Evolutionary conservation across 2,797 vertebrate species (phyloP).

Genomic region (Danionella dracula): DNA sequence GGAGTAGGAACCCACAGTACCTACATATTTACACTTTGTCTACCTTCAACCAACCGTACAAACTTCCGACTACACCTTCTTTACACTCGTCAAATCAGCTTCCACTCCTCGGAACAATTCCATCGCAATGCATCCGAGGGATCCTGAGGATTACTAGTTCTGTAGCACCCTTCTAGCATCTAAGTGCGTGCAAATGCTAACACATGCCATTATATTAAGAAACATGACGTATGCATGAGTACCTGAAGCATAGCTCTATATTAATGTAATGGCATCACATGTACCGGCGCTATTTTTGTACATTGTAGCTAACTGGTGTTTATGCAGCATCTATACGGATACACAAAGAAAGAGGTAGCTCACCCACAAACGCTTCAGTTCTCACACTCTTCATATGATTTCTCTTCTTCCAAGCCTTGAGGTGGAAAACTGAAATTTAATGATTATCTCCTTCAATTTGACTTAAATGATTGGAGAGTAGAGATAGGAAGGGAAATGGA

Average conservation of each 20-base stretch:
- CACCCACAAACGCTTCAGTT: too few relatives aligned
- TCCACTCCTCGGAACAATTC: background rate
- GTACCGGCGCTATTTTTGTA: constrained; percentile 34
- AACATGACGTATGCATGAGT: constrained; percentile 55
- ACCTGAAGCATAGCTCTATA: constrained; percentile 36
- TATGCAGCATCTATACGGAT: constrained; percentile 10
- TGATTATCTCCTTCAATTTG: too few relatives aligned
- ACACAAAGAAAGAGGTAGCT: background rate
- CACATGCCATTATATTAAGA: constrained; percentile 13
- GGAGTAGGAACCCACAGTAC: background rate
- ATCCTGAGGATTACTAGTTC: constrained; percentile 34
- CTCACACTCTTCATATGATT: too few relatives aligned
- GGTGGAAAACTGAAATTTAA: too few relatives aligned
- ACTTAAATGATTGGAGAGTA: too few relatives aligned
- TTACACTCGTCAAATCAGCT: background rate
- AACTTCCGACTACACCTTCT: background rate
- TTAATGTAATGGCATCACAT: constrained; percentile 31
- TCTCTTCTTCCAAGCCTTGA: too few relatives aligned
- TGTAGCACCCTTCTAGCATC: constrained; percentile 42
- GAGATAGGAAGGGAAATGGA: too few relatives aligned
- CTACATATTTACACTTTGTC: constrained; percentile 3
- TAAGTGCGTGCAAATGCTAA: constrained; percentile 8
- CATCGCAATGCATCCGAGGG: constrained; percentile 3
- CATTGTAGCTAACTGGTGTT: constrained; percentile 25
- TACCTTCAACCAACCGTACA: background rate